Conservation (phyloP, 35 echinoderm and acorn worm species). For the Lytechinus variegatus region DNA sequence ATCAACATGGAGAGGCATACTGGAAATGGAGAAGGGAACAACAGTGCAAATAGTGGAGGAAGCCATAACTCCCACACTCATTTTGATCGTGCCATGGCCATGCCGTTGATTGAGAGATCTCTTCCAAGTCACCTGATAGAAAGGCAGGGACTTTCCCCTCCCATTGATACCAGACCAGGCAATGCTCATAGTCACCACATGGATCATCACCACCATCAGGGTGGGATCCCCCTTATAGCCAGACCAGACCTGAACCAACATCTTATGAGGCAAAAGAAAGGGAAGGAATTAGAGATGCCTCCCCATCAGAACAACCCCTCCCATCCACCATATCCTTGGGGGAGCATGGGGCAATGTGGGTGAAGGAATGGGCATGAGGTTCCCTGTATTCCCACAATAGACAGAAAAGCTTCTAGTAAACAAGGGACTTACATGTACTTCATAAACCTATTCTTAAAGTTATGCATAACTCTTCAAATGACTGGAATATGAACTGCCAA, state of each 20-base stretch:
- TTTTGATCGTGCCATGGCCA: constrained; percentile 24
- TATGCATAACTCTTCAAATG: too few species aligned
- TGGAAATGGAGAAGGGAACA: not conserved
- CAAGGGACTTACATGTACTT: too few species aligned
- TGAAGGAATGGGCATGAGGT: constrained; percentile 49
- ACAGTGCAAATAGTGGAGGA: not conserved
- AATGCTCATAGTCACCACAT: not conserved
- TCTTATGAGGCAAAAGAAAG: constrained; percentile 32
- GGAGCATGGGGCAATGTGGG: constrained; percentile 44
- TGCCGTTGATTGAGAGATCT: constrained; percentile 24
- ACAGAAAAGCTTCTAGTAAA: not conserved
- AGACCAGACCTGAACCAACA: constrained; percentile 42
- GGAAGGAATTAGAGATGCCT: constrained; percentile 37
- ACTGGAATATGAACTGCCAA: too few species aligned
- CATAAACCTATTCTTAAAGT: too few species aligned
- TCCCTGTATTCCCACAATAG: constrained; percentile 45
- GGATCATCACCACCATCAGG: constrained; percentile 45
- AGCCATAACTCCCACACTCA: not conserved
- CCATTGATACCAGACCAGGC: constrained; percentile 8
- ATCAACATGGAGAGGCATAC: constrained; percentile 36
- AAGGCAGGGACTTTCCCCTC: constrained; percentile 36
- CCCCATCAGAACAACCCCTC: constrained; percentile 44
- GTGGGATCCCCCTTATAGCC: constrained; percentile 25
- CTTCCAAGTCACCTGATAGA: constrained; percentile 26
- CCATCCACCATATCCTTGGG: constrained; percentile 44